Evolutionary conservation across 2,888 invertebrate species (phyloP).

Genomic region (Tetramorium bicarinatum): DNA sequence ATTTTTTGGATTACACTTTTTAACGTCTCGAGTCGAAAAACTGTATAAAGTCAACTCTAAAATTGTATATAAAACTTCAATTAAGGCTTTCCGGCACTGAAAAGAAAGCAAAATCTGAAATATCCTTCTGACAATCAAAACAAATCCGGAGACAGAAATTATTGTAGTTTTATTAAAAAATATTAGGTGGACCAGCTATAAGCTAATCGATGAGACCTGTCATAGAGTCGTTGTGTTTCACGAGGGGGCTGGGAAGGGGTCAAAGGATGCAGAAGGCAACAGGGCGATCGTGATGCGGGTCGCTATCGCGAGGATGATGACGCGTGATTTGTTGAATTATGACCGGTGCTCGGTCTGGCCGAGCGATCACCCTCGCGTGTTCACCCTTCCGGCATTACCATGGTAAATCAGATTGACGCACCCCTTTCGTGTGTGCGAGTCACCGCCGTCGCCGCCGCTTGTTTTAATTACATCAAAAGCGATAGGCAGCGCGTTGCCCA

Average conservation of each 20-base stretch:
- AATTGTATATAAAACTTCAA: not conserved
- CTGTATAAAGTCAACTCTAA: not conserved
- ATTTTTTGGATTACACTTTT: not conserved
- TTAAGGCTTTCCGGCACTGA: too few relatives aligned
- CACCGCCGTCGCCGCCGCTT: conserved; percentile 52
- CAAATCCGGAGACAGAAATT: not conserved
- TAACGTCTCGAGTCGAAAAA: not conserved
- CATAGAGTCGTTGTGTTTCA: not conserved
- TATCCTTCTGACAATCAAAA: not conserved
- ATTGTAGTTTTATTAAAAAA: not conserved
- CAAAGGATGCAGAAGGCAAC: conserved; percentile 35
- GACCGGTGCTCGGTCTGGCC: conserved; percentile 61
- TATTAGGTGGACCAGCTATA: not conserved
- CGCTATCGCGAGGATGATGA: conserved; percentile 64
- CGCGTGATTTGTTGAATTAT: conserved; percentile 77
- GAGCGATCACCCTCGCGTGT: conserved; percentile 69
- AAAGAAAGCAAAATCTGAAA: not conserved
- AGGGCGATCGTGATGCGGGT: conserved; percentile 49
- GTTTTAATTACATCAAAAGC: conserved; percentile 70
- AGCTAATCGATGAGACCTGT: conserved; percentile 8
- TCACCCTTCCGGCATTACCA: conserved; percentile 69
- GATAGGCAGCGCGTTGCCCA: conserved; percentile 63
- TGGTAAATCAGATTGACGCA: conserved; percentile 73
- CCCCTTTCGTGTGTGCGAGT: conserved; percentile 48
- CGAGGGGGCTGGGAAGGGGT: not conserved